Conservation (phyloP, 2,113 vertebrate species). For the Trematomus loennbergii region DNA sequence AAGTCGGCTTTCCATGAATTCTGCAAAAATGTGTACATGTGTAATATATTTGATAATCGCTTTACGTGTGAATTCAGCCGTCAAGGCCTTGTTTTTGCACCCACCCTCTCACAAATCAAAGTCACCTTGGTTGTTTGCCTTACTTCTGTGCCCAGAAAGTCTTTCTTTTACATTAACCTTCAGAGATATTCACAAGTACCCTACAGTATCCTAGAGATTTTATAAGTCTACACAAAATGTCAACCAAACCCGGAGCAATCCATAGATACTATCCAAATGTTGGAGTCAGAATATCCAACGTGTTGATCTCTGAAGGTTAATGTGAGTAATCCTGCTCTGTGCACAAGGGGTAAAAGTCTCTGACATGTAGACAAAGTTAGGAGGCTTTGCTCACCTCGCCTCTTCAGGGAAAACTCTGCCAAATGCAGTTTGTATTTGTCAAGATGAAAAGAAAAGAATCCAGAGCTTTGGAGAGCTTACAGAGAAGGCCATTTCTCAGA, state of each 20-base stretch:
- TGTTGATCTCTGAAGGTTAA: conserved; percentile 51
- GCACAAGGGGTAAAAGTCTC: conserved; percentile 57
- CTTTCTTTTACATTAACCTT: conserved; percentile 54
- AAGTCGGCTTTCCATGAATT: conserved; percentile 75
- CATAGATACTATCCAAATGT: no score
- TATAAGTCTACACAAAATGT: background rate
- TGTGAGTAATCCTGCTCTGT: conserved; percentile 44
- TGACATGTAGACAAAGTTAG: conserved; percentile 53
- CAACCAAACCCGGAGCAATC: conserved; percentile 3
- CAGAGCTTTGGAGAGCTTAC: conserved; percentile 9
- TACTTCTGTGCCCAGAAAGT: conserved; percentile 68
- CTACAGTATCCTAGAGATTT: conserved; percentile 16
- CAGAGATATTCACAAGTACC: conserved; percentile 38
- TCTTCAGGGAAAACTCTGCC: conserved; percentile 92
- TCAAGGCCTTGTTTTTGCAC: conserved; percentile 72
- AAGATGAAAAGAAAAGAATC: conserved; percentile 55
- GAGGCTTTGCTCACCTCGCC: conserved; percentile 84
- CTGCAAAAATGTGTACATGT: conserved; percentile 74
- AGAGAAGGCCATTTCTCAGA: conserved; percentile 79
- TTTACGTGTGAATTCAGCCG: conserved; percentile 73
- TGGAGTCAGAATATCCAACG: no score
- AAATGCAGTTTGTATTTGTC: conserved; percentile 88
- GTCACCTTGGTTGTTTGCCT: conserved; percentile 73
- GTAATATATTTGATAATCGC: conserved; percentile 82
- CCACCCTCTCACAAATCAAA: conserved; percentile 60